These are phyloP conservation scores for Drosophila serrata DNA, from an alignment of 1,140 invertebrate species.

Conservation along the genomic window DNA sequence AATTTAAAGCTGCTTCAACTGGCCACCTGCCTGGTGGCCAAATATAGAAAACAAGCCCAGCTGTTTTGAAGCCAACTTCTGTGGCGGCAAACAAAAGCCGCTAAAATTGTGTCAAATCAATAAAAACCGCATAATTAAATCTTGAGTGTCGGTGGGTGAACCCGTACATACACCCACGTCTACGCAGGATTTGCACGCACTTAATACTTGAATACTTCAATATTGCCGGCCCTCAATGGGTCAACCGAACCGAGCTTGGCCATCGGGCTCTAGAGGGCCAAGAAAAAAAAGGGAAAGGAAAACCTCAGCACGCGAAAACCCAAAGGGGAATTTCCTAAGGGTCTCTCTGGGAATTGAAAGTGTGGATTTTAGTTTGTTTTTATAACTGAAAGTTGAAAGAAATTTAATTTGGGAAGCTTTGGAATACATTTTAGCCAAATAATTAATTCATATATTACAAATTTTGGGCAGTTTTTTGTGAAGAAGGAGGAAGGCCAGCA, in stretches of 20 bases:
- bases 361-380: not conserved
- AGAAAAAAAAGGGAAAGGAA: not conserved
- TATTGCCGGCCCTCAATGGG: conserved; percentile 44
- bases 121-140: conserved; percentile 84
- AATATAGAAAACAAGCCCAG: conserved; percentile 43
- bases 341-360: conserved; percentile 1
- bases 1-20: conserved; percentile 30
- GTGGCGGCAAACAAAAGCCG: conserved; percentile 43
- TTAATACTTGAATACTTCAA: conserved; percentile 31
- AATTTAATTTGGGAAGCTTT: not conserved
- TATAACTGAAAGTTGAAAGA: not conserved
- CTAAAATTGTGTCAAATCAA: conserved; percentile 84
- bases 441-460: too few species aligned
- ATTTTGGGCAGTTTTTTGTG: too few species aligned
- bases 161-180: conserved; percentile 29
- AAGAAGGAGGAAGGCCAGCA: too few species aligned
- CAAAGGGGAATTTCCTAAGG: conserved; percentile 44
- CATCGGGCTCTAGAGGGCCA: conserved; percentile 32
- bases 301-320: conserved; percentile 24
- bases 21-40: conserved; percentile 31
- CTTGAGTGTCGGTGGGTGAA: conserved; percentile 46
- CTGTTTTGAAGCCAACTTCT: conserved; percentile 27
- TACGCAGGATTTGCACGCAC: conserved; percentile 61
- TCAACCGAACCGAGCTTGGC: conserved; percentile 72
- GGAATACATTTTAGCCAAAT: too few species aligned